Base-by-base conservation (phyloP, 2,888 invertebrate species). In the Brenthis ino region DNA sequence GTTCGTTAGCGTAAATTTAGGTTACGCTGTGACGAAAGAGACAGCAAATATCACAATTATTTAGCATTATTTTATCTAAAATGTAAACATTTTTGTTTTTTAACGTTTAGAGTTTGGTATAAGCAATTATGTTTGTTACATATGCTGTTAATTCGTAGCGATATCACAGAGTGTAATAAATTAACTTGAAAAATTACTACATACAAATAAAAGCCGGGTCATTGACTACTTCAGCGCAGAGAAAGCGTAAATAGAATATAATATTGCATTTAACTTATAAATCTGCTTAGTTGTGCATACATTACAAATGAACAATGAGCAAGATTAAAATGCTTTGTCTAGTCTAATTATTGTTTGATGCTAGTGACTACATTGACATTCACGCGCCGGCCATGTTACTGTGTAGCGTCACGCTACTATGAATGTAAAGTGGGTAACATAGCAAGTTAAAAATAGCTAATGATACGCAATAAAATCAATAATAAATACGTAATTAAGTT, bases 351-450 rank as follows among this genome's bases (percentile, higher is more conserved):
- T 85, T 84, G 86, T 86, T 76, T 75, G 77, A 76, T 81, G 78
- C 80, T 77, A 76, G 53, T 43, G 63, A 53, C 84, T 63, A 69
- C 63, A 70, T 51, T 70, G 76, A 78, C 76, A 78, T 75, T 77
- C 75, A 75, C 75, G 88, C 85, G 85, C 91, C 92, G 92, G 91
- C 92, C 92, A 93, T 93, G 86, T 90, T 93, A 87, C 84, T 77
- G 82, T 78, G 83, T 85, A 87, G 92, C 92, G 91, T 91, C 91
- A 91, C 87, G 91, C 90, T 89, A 82, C 83, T 83, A 77, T 85
- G 87, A 87, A 83, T 84, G 80, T 81, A 82, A 83, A 82, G 83
- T 82, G 68, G 68, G 70, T 85, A 82, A 83, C 85, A 87, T 85
- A 85, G 85, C 85, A 68, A 69, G 71, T 76, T 82, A 82, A 82